Conservation (phyloP, 2,113 vertebrate genomes). For the Platichthys flesus region DNA sequence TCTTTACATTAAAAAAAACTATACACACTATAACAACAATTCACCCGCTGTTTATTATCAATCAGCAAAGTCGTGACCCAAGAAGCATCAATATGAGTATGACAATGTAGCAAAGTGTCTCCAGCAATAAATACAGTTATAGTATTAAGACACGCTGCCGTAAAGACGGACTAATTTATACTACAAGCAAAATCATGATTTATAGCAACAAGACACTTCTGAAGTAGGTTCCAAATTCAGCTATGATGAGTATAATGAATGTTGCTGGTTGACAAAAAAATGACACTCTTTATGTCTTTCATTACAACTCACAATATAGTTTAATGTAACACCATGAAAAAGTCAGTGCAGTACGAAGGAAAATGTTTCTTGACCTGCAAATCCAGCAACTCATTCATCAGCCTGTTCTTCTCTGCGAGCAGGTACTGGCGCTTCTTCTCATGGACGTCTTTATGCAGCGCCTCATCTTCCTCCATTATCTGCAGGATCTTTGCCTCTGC, state of each 20-base stretch:
- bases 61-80: not conserved
- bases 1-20: no score
- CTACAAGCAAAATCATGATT: not conserved
- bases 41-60: not conserved
- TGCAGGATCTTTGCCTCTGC: constrained; percentile 81
- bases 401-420: constrained; percentile 72
- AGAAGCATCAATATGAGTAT: no score
- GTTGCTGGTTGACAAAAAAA: no score
- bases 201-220: not conserved
- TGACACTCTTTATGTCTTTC: not conserved
- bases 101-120: no score
- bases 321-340: not conserved
- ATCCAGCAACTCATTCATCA: constrained; percentile 76
- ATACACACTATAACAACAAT: not conserved
- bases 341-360: not conserved
- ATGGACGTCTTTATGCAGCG: constrained; percentile 64
- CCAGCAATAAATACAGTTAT: not conserved
- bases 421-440: constrained; percentile 75
- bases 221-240: not conserved
- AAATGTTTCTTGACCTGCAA: constrained; percentile 79
- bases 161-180: not conserved
- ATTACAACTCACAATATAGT: not conserved
- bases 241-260: not conserved
- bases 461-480: constrained; percentile 78
- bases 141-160: not conserved